A percentile compares a stretch with the other conserved stretches of the same genome.
These are phyloP conservation scores for Cephalopholis sonnerati DNA, from an alignment of 2,113 vertebrate species.

Conservation along the genomic window DNA sequence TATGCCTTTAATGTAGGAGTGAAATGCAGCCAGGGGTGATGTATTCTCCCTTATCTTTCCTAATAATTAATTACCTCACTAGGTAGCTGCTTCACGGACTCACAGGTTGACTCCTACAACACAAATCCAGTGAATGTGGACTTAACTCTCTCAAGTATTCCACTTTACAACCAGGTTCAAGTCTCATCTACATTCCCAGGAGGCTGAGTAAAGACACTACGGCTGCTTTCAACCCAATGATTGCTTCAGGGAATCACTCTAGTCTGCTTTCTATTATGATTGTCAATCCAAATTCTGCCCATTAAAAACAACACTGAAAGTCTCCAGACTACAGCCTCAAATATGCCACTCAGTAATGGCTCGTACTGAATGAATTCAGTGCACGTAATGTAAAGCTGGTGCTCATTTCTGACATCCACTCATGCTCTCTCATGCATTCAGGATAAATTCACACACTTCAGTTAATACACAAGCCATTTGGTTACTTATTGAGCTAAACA, in stretches of 20 bases:
- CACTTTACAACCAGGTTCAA: background rate
- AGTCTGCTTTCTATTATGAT: background rate
- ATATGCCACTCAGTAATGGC: too few species aligned
- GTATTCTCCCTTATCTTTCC: background rate
- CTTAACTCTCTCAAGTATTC: background rate
- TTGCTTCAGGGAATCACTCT: background rate
- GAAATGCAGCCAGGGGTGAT: background rate
- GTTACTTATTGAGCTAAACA: background rate
- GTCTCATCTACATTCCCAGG: background rate
- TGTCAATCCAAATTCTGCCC: background rate
- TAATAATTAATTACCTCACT: background rate
- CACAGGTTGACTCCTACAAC: background rate
- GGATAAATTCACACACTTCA: background rate
- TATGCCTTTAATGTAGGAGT: slow-evolving; percentile 7
- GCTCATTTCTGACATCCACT: background rate
- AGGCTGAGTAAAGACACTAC: background rate
- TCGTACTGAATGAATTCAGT: background rate
- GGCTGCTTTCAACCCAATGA: background rate
- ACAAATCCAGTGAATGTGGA: background rate
- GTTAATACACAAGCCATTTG: background rate
- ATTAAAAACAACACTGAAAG: background rate
- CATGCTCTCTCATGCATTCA: background rate
- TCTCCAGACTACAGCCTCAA: background rate
- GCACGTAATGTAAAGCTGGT: background rate
- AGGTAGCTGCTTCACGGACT: background rate